A percentile compares a stretch with the other conserved stretches of the same genome.
These are phyloP conservation scores for Nesometra sesokonis DNA, from an alignment of 35 echinoderm and acorn worm genomes.

Conservation along the genomic window DNA sequence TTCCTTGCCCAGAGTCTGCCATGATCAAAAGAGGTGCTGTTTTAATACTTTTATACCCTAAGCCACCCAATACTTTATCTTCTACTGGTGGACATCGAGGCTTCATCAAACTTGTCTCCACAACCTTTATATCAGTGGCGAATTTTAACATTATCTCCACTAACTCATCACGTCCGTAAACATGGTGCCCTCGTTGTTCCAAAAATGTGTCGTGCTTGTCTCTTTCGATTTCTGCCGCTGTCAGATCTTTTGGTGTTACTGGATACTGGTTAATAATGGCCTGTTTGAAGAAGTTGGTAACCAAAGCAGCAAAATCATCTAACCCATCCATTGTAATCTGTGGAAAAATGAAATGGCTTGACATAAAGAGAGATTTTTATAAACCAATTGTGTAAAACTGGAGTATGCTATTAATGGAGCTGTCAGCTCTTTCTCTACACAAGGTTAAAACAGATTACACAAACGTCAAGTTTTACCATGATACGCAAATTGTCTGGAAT, in stretches of 20 bases:
- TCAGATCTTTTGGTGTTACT: neutral
- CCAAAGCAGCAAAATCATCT: constrained; percentile 55
- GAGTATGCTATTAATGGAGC: too few relatives aligned
- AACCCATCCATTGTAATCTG: constrained; percentile 55
- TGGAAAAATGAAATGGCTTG: neutral
- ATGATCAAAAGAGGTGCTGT: constrained; percentile 37
- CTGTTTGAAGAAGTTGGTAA: constrained; percentile 68
- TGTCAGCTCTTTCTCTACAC: too few relatives aligned
- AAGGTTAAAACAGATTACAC: too few relatives aligned
- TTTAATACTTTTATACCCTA: neutral
- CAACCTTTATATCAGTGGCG: neutral
- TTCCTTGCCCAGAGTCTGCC: constrained; percentile 74
- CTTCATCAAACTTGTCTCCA: neutral
- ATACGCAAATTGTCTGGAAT: too few relatives aligned
- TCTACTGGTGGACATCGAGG: neutral
- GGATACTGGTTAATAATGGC: constrained; percentile 71
- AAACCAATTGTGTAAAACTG: too few relatives aligned
- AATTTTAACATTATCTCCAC: neutral
- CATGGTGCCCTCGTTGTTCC: constrained; percentile 64
- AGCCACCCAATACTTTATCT: neutral
- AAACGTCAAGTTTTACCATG: too few relatives aligned
- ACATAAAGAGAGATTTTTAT: too few relatives aligned
- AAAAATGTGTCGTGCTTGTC: constrained; percentile 38
- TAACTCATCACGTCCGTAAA: constrained; percentile 42
- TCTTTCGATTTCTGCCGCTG: neutral